Conservation (phyloP, 1,140 invertebrate genomes). For the Vanessa tameamea region DNA sequence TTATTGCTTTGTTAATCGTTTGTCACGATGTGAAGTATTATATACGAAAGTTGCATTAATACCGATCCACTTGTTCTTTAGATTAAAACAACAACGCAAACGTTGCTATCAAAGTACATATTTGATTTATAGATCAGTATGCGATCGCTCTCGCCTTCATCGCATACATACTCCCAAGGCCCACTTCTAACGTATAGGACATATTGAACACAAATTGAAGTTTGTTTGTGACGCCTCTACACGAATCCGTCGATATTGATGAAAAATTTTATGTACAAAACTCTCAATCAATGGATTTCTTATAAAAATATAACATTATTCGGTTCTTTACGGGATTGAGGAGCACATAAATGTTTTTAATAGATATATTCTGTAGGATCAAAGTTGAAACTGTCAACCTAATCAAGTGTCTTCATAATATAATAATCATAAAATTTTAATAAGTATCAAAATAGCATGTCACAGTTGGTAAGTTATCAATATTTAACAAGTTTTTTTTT, state of each 20-base stretch:
- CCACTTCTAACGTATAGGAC: constrained; percentile 9
- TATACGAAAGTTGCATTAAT: too few species aligned
- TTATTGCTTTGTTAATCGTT: too few species aligned
- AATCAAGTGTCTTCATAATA: too few species aligned
- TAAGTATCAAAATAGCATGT: too few species aligned
- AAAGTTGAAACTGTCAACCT: too few species aligned
- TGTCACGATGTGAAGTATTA: too few species aligned
- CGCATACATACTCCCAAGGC: background rate
- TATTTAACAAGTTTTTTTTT: too few species aligned
- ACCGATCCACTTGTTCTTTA: too few species aligned
- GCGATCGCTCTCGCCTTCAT: background rate
- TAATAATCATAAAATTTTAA: too few species aligned
- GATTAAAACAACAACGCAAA: background rate
- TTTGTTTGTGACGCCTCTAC: constrained; percentile 29
- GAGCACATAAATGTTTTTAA: background rate
- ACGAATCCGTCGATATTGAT: constrained; percentile 24
- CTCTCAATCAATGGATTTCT: constrained; percentile 11
- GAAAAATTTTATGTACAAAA: constrained; percentile 13
- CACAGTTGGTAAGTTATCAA: too few species aligned
- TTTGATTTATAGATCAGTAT: background rate
- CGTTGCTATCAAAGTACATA: background rate
- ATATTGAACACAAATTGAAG: constrained; percentile 22
- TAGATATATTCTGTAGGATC: too few species aligned
- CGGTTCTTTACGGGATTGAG: too few species aligned
- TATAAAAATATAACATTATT: constrained; percentile 4